Percentiles rank a stretch among this genome's conserved stretches.
Evolutionary conservation across 2,888 invertebrate genomes (phyloP).

Genomic region (Gisinianus flammeolus): DNA sequence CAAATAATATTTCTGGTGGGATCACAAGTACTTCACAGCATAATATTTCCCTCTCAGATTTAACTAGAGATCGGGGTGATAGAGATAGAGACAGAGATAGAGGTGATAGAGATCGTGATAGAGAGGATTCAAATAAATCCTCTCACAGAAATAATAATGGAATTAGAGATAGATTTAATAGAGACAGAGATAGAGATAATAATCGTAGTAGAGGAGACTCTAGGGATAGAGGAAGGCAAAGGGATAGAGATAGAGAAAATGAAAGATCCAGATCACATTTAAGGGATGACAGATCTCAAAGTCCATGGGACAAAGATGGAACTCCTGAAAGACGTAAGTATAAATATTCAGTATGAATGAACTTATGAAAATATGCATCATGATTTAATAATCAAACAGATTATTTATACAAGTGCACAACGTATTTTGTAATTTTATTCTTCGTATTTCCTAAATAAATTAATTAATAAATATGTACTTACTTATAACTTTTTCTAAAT

Average conservation of each 20-base stretch:
- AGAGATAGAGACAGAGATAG: slow-evolving; percentile 41
- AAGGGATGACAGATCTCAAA: slow-evolving; percentile 55
- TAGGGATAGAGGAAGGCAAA: slow-evolving; percentile 33
- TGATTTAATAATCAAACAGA: not conserved
- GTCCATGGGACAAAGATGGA: slow-evolving; percentile 57
- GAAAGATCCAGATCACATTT: slow-evolving; percentile 51
- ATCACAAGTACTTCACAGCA: slow-evolving; percentile 39
- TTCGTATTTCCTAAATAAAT: not conserved
- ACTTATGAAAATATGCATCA: not conserved
- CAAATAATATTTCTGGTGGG: slow-evolving; percentile 47
- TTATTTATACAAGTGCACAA: not conserved
- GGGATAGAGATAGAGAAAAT: slow-evolving; percentile 42
- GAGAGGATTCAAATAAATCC: slow-evolving; percentile 40
- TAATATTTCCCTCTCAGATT: not conserved
- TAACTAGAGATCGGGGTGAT: slow-evolving; percentile 20
- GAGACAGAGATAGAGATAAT: slow-evolving; percentile 36
- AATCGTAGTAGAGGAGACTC: slow-evolving; percentile 19
- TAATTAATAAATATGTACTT: slow-evolving; percentile 7
- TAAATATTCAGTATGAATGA: not conserved
- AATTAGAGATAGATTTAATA: slow-evolving; percentile 39
- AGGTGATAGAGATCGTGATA: slow-evolving; percentile 38
- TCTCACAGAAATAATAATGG: no score
- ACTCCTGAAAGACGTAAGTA: slow-evolving; percentile 57
- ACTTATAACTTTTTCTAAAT: not conserved
- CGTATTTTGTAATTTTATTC: not conserved